Conservation (phyloP, 2,113 vertebrate species). For the Microcebus jonahi region DNA sequence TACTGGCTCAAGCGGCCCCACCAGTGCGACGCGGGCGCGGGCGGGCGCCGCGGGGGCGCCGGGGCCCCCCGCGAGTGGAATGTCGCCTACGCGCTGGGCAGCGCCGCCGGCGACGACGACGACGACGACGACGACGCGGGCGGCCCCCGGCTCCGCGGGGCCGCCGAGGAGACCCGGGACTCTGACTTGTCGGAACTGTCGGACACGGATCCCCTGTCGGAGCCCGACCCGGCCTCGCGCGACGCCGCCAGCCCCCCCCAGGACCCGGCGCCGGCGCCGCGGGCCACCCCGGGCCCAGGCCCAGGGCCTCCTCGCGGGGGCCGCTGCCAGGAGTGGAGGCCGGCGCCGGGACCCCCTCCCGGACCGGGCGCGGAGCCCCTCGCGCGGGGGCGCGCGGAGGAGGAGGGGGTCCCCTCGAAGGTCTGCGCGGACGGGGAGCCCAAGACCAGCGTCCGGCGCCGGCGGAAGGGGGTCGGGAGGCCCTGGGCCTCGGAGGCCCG, state of each 20-base stretch:
- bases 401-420: background rate
- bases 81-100: conserved; percentile 87
- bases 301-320: background rate
- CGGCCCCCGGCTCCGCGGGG: background rate
- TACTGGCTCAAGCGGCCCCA: conserved; percentile 97
- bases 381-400: background rate
- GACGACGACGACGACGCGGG: conserved; percentile 50
- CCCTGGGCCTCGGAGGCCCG: conserved; percentile 61
- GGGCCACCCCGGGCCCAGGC: background rate
- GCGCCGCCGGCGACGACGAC: conserved; percentile 54
- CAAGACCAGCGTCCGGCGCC: background rate
- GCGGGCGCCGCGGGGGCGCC: conserved; percentile 59
- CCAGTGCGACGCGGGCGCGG: conserved; percentile 87
- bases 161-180: conserved; percentile 80
- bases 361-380: background rate
- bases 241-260: conserved; percentile 19
- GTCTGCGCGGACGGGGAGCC: conserved; percentile 33
- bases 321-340: conserved; percentile 51
- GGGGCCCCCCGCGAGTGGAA: conserved; percentile 89
- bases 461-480: conserved; percentile 32
- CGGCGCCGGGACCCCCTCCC: background rate
- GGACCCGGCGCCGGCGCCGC: background rate
- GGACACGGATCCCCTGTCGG: conserved; percentile 87
- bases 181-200: conserved; percentile 93
- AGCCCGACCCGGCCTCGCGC: conserved; percentile 74